Evolutionary conservation across 2,888 invertebrate genomes (phyloP).

Genomic region (Drosophila anceps): DNA sequence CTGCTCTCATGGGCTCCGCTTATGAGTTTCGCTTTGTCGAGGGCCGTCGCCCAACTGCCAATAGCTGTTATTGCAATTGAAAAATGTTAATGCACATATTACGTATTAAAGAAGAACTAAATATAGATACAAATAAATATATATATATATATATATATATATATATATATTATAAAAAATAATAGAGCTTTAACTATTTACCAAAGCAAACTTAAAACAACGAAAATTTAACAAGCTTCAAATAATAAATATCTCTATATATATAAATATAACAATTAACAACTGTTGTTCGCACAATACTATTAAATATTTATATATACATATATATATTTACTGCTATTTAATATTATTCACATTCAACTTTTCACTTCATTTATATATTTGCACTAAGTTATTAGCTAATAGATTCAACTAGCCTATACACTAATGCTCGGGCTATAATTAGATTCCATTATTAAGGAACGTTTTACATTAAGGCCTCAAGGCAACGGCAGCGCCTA

Average conservation of each 20-base stretch:
- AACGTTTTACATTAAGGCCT: conserved; percentile 72
- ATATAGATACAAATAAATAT: conserved; percentile 14
- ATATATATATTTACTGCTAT: conserved; percentile 63
- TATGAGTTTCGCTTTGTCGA: conserved; percentile 39
- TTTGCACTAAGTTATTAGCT: conserved; percentile 67
- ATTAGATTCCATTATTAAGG: conserved; percentile 57
- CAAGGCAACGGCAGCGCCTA: conserved; percentile 66
- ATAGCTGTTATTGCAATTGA: conserved; percentile 5
- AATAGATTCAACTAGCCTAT: conserved; percentile 59
- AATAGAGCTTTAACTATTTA: conserved; percentile 34
- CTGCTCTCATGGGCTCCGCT: conserved; percentile 26
- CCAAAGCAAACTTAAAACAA: conserved; percentile 31
- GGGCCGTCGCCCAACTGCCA: conserved; percentile 24
- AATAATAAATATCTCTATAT: conserved; percentile 27
- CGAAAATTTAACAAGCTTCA: conserved; percentile 32
- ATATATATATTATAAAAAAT: conserved; percentile 45
- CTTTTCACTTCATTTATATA: conserved; percentile 43
- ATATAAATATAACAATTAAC: conserved; percentile 35
- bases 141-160: conserved; percentile 30
- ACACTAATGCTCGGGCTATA: conserved; percentile 48
- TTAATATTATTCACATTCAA: conserved; percentile 32
- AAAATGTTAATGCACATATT: conserved; percentile 2
- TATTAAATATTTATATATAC: conserved; percentile 38
- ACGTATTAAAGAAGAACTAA: conserved; percentile 11
- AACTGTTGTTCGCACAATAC: conserved; percentile 35